These are phyloP conservation scores for Synanceia verrucosa DNA, from an alignment of 2,797 vertebrate genomes.

Conservation along the genomic window DNA sequence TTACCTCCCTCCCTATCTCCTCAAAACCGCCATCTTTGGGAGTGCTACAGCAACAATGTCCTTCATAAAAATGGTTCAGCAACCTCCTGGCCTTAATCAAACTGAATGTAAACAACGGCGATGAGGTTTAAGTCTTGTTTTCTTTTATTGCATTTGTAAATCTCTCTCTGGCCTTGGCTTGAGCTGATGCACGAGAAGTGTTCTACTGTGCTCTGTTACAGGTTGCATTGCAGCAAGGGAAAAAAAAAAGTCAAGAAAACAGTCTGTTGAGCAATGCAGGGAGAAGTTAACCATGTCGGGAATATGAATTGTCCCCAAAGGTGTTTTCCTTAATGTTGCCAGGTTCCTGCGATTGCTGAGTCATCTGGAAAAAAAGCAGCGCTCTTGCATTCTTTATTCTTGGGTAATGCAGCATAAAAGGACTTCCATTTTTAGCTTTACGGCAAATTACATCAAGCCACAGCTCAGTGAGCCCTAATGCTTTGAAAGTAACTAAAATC, in stretches of 20 bases:
- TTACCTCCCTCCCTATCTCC: constrained; percentile 68
- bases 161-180: constrained; percentile 4
- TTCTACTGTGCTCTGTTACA: constrained; percentile 29
- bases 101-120: constrained; percentile 48
- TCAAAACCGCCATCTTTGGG: constrained; percentile 76
- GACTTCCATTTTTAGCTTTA: constrained; percentile 76
- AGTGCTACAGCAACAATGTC: constrained; percentile 65
- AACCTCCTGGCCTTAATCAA: constrained; percentile 27
- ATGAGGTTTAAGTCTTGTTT: constrained; percentile 35
- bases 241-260: constrained; percentile 5
- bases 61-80: constrained; percentile 50
- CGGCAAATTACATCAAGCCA: constrained; percentile 74
- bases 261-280: constrained; percentile 6
- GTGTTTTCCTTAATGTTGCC: constrained; percentile 69
- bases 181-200: constrained; percentile 12
- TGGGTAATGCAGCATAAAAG: constrained; percentile 76
- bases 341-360: constrained; percentile 69
- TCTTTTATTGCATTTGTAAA: constrained; percentile 27
- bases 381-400: constrained; percentile 70
- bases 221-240: constrained; percentile 14
- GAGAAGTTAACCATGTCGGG: constrained; percentile 34
- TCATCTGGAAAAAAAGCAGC: constrained; percentile 77
- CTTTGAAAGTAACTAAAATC: constrained; percentile 75
- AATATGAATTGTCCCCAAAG: constrained; percentile 43
- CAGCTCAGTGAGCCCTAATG: constrained; percentile 70